Base-by-base conservation (phyloP, 2,113 vertebrate genomes). In the Seriola aureovittata region DNA sequence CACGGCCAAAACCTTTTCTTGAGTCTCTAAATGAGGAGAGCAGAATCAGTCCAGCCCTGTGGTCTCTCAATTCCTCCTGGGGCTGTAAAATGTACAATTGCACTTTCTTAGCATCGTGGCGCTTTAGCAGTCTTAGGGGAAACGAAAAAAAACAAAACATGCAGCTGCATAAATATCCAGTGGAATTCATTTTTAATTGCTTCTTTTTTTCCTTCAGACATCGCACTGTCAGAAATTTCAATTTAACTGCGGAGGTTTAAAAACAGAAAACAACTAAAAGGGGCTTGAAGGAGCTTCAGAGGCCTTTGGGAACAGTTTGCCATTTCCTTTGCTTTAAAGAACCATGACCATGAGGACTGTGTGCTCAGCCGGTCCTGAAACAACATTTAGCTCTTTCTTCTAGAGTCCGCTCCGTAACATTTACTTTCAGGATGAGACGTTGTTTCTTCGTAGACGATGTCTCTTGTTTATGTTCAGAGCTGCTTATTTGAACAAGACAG, bases 141-240 rank as follows among this genome's bases (percentile, higher is more conserved):
- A 82, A 58, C n/a, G 2, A 1, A n/a, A 38, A 36, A 60, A 21
- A 9, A 32, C 32, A 11, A 36, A 68, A 71, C 40, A 69, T 4
- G 57, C 89, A 92, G 88, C 89, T 89, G 86, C 84, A 67, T 66
- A 84, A 91, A 92, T 85, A 91, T 82, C 75, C 86, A 77, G 9
- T 63, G 60, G 81, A 88, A 67, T 85, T 82, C 23, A 76, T 76
- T 80, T 83, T 87, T 89, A 92, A 88, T 90, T 85, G 78, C 70
- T 38, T 75, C 42, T 60, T 65, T 46, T 79, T 59, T 79, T 63
- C 78, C 76, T 90, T 82, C 71, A 75, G 85, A 88, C 72, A 5
- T 10, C 4, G 17, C 48, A 5, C 75, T 23, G 78, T 85, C 74
- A 88, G 76, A 85, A 66, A 46, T 79, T 75, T 89, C 73, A 82